These are phyloP conservation scores for Platerodrilus igneus DNA, from an alignment of 2,888 invertebrate genomes.

Conservation along the genomic window DNA sequence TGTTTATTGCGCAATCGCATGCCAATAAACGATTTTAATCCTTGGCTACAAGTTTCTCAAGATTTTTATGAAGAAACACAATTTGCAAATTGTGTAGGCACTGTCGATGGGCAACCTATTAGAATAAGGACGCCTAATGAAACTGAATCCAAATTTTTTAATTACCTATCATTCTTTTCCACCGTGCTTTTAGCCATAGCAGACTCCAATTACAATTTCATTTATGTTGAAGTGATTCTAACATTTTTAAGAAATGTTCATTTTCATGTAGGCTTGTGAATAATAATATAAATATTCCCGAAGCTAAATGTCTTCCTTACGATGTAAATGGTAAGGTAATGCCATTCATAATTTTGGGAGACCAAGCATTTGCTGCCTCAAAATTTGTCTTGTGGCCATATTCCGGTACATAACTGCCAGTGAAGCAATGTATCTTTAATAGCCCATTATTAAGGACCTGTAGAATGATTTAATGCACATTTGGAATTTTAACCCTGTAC, in stretches of 20 bases:
- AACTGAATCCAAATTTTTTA: slow-evolving; percentile 10
- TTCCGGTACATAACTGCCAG: neutral
- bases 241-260: neutral
- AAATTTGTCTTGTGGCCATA: neutral
- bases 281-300: neutral
- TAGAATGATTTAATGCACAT: neutral
- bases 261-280: too few relatives aligned
- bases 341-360: neutral
- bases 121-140: slow-evolving; percentile 4
- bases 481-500: too few relatives aligned
- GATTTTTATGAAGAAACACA: slow-evolving; percentile 12
- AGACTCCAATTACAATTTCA: slow-evolving; percentile 7
- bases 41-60: too few relatives aligned
- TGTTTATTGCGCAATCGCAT: too few relatives aligned
- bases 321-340: neutral
- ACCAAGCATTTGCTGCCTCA: neutral
- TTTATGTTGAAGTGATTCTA: slow-evolving; percentile 7
- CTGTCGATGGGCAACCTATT: slow-evolving; percentile 5
- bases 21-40: too few relatives aligned
- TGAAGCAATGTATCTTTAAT: neutral
- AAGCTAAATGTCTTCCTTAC: neutral
- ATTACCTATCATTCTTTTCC: neutral
- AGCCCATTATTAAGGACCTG: neutral
- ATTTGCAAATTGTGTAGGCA: slow-evolving; percentile 5
- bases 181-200: slow-evolving; percentile 2